These are phyloP conservation scores for Menidia menidia DNA, from an alignment of 2,797 vertebrate genomes.

Conservation along the genomic window DNA sequence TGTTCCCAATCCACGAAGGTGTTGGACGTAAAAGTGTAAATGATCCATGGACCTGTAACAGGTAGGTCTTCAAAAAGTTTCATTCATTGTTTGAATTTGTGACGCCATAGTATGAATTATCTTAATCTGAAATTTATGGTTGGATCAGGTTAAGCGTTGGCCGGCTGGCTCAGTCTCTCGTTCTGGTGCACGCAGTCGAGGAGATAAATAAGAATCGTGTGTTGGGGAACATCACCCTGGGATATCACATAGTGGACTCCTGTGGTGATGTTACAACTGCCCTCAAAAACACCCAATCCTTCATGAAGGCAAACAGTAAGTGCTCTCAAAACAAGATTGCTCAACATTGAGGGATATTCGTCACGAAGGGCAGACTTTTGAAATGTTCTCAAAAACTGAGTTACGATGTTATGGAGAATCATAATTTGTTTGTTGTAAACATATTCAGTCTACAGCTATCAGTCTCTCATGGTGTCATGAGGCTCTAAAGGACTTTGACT, in stretches of 20 bases:
- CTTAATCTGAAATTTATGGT: neutral
- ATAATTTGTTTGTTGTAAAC: too few species aligned
- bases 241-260: constrained; percentile 86
- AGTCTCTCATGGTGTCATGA: too few species aligned
- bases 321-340: neutral
- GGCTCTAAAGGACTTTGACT: too few species aligned
- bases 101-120: neutral
- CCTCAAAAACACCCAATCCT: constrained; percentile 38
- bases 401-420: too few species aligned
- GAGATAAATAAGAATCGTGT: constrained; percentile 82
- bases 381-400: neutral
- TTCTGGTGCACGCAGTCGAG: constrained; percentile 87
- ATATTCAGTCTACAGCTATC: too few species aligned
- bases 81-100: neutral
- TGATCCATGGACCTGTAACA: constrained; percentile 17
- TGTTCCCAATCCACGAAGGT: constrained; percentile 46
- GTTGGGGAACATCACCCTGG: constrained; percentile 81
- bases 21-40: neutral
- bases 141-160: constrained; percentile 18
- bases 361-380: neutral
- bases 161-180: constrained; percentile 82
- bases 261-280: constrained; percentile 86
- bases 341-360: neutral
- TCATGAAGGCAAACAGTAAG: constrained; percentile 55
- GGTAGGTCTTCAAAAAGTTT: constrained; percentile 14